Evolutionary conservation across 2,888 invertebrate species (phyloP), one percentile per base, ranked within the genome.

Genomic region (Agrenia bidenticulata): DNA sequence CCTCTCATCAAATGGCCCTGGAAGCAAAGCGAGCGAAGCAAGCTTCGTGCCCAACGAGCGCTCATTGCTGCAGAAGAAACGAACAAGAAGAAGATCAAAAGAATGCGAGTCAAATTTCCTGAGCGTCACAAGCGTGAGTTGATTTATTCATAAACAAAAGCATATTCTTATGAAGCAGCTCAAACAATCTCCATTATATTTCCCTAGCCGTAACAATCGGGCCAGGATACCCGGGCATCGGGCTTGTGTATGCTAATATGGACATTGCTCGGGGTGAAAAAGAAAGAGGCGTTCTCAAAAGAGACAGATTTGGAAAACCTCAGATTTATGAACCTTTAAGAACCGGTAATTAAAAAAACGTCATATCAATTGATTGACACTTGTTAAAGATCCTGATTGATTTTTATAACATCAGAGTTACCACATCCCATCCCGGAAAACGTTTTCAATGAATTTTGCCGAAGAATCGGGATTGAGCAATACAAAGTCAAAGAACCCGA

Each of bases 101-200:
- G 63, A 23, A 67, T 67, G 63, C 27, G 67, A 17, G 63, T 63
- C 13, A 67, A 67, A 23, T 67, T 63, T 17, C 63, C 67, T 2
- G 67, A 63, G 23, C 59, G 56, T 21, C 67, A 63, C 45, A 37
- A 51, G 2, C 59, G 66, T 66, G 41, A 23, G 21, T 4, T n/a
- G n/a, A n/a, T n/a, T n/a, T n/a, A n/a, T n/a, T n/a, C n/a, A n/a
- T n/a, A n/a, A n/a, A n/a, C n/a, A n/a, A n/a, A n/a, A n/a, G n/a
- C n/a, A n/a, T n/a, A n/a, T n/a, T n/a, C n/a, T n/a, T n/a, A n/a
- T n/a, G n/a, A n/a, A n/a, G n/a, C n/a, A n/a, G n/a, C n/a, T n/a
- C n/a, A n/a, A n/a, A n/a, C n/a, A n/a, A n/a, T 32, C 5, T 32
- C 5, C 32, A 32, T 32, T 32, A 32, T 32, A 32, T 32, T 53